A percentile compares a stretch with the other conserved stretches of the same genome.
Evolutionary conservation across 2,797 vertebrate genomes (phyloP).

Genomic region (Yasuhikotakia modesta): DNA sequence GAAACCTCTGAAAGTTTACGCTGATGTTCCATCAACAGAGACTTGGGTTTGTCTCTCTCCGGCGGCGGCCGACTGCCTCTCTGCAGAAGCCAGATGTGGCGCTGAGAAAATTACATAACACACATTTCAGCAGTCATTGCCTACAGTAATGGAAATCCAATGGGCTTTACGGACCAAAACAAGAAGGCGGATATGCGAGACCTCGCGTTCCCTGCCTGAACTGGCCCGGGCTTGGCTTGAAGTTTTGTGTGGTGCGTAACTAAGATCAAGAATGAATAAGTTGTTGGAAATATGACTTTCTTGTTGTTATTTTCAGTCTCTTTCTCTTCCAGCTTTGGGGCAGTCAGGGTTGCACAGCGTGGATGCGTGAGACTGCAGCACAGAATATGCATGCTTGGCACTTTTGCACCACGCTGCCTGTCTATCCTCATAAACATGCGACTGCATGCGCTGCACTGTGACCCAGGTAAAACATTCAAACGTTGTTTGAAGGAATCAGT

Average conservation of each 20-base stretch:
- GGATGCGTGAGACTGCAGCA: slow-evolving; percentile 49
- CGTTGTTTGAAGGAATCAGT: neutral
- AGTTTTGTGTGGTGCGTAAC: neutral
- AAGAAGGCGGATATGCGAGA: slow-evolving; percentile 35
- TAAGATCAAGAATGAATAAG: neutral
- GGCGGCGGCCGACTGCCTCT: slow-evolving; percentile 22
- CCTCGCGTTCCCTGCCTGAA: slow-evolving; percentile 4
- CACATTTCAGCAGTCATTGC: slow-evolving; percentile 48
- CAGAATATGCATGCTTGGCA: slow-evolving; percentile 71
- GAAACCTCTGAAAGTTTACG: slow-evolving; percentile 46
- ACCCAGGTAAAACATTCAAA: slow-evolving; percentile 11
- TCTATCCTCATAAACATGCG: slow-evolving; percentile 48
- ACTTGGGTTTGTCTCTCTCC: slow-evolving; percentile 33
- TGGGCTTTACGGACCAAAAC: slow-evolving; percentile 32
- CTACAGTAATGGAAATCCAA: slow-evolving; percentile 47
- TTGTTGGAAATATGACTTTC: neutral
- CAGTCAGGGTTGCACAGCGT: slow-evolving; percentile 1
- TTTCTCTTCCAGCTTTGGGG: neutral
- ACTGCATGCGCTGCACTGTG: slow-evolving; percentile 24
- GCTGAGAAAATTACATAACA: slow-evolving; percentile 76
- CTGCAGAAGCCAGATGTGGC: slow-evolving; percentile 72
- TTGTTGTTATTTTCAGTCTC: neutral
- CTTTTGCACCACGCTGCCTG: slow-evolving; percentile 43
- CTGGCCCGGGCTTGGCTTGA: neutral
- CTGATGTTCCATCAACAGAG: slow-evolving; percentile 35